Evolutionary conservation across 2,888 invertebrate species (phyloP), one percentile per base, ranked within the genome.

Genomic region (Xylophagus ater): DNA sequence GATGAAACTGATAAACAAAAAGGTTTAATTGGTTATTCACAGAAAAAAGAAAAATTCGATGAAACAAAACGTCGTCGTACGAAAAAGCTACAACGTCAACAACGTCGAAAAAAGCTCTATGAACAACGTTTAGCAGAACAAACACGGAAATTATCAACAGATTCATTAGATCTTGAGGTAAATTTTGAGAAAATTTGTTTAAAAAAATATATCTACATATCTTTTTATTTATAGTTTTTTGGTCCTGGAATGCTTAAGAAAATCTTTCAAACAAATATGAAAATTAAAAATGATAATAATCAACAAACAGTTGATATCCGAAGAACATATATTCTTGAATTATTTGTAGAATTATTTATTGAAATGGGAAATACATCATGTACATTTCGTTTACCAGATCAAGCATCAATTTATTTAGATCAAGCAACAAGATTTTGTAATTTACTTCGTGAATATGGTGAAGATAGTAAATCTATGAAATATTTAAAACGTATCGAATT

Each of bases 261-360:
- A 14, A 29, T 46, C 0, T 9, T 30, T n/a, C 34, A 39, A 35
- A 4, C 17, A 32, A 36, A 36, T 33, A 3, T 19, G 2, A 32
- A 40, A 15, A 26, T 40, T 12, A 19, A n/a, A n/a, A n/a, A n/a
- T n/a, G 44, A 64, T 10, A 45, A 55, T 3, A 59, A 58, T 42
- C 55, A 60, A 18, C 58, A 57, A 20, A 46, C 81, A 57, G 76
- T 78, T 39, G 55, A 69, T 3, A 67, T 73, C 43, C 70, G 80
- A 34, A 68, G 75, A 32, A 68, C 74, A n/a, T 60, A 72, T 38
- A 66, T 85, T 2, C 58, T 85, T 1, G 74, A 77, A 53, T 76
- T 80, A 52, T 80, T 86, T 50, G 74, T 83, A 34, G 67, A 74
- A 13, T 81, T 83, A 52, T 78, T 82, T 50, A 71, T 84, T 23